These are phyloP conservation scores for Centropyge bicolor DNA, from an alignment of 2,797 vertebrate genomes.

Conservation along the genomic window DNA sequence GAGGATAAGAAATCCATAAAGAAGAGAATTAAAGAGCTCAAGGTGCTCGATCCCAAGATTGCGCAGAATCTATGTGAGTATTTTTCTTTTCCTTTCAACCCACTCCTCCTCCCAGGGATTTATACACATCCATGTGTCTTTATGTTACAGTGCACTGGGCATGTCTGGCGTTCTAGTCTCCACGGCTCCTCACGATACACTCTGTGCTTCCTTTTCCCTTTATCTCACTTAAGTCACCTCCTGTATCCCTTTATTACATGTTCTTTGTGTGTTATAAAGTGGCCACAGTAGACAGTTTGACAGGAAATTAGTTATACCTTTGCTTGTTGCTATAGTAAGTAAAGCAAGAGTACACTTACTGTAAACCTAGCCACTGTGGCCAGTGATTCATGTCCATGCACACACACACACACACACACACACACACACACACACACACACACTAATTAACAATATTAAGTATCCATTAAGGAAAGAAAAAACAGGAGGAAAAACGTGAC, in stretches of 20 bases:
- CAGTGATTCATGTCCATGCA: constrained; percentile 35
- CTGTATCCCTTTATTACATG: not conserved
- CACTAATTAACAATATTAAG: constrained; percentile 53
- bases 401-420: constrained; percentile 5
- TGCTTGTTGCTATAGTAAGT: constrained; percentile 43
- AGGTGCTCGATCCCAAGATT: constrained; percentile 95
- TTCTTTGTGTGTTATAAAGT: constrained; percentile 11
- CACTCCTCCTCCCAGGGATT: constrained; percentile 1
- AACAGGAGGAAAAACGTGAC: constrained; percentile 21
- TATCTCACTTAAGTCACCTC: not conserved
- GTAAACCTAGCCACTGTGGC: constrained; percentile 28
- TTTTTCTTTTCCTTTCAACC: constrained; percentile 30
- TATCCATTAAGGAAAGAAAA: constrained; percentile 42
- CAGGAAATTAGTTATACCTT: not conserved
- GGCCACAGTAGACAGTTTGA: not conserved
- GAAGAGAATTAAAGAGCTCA: constrained; percentile 95
- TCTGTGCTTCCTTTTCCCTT: not conserved
- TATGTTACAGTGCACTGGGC: not conserved
- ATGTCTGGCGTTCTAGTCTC: not conserved
- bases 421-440: not conserved
- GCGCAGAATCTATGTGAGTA: constrained; percentile 98
- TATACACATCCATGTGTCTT: not conserved
- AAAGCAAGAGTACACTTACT: constrained; percentile 24
- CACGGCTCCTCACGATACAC: not conserved
- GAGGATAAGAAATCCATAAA: constrained; percentile 93